phyloP scores from a whole-genome alignment of 2,888 invertebrate species.

The Ephialtes manifestator region DNA sequence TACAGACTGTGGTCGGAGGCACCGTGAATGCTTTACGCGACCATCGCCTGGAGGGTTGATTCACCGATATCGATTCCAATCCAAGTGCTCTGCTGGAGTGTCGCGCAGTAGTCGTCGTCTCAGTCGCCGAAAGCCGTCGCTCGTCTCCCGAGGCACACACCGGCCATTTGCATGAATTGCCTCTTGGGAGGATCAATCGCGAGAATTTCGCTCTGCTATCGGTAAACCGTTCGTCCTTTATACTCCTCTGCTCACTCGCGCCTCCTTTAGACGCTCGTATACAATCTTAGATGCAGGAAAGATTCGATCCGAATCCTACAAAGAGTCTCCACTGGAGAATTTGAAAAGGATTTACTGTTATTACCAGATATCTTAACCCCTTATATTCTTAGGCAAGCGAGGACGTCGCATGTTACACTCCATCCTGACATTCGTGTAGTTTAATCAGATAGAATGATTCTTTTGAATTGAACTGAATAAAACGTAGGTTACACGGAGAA shows the following conservation, averaged over 20 bases:
- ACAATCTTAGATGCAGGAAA: conserved; percentile 5
- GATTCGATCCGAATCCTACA: conserved; percentile 24
- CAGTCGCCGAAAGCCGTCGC: conserved; percentile 36
- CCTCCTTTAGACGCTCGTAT: background rate
- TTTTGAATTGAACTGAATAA: background rate
- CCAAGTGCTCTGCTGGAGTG: background rate
- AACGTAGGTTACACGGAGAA: background rate
- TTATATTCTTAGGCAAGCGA: background rate
- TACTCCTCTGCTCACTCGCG: background rate
- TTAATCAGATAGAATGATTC: background rate
- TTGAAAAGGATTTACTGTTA: conserved; percentile 56
- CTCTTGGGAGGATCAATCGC: conserved; percentile 60
- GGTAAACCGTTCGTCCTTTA: conserved; percentile 35
- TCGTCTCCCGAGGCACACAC: conserved; percentile 27
- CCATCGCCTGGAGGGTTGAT: conserved; percentile 56
- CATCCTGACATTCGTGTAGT: conserved; percentile 13
- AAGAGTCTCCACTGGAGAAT: conserved; percentile 10
- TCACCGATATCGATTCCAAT: conserved; percentile 66
- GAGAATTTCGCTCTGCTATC: conserved; percentile 52
- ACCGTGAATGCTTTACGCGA: conserved; percentile 37
- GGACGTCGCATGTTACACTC: background rate
- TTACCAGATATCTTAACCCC: conserved; percentile 52
- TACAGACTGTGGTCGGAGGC: conserved; percentile 45
- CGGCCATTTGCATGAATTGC: conserved; percentile 63
- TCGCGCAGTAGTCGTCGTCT: conserved; percentile 21